These are phyloP conservation scores for Hyperopisus bebe DNA, from an alignment of 2,113 vertebrate species.

Conservation along the genomic window DNA sequence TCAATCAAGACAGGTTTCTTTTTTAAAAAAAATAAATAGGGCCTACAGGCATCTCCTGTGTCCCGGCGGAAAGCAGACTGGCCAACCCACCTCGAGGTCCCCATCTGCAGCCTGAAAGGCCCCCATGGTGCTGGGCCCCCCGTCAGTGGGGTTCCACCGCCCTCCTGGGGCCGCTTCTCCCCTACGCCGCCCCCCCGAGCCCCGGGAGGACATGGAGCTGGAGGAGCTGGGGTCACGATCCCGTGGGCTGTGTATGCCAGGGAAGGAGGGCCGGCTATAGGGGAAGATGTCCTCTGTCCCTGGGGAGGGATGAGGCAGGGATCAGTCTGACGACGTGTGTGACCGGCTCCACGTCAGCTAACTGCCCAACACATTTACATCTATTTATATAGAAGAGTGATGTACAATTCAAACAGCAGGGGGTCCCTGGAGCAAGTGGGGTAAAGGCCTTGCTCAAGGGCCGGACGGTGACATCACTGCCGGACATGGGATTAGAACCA, in stretches of 20 bases:
- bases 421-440: not conserved
- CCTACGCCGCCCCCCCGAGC: conserved; percentile 85
- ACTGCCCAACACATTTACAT: not conserved
- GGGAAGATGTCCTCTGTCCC: conserved; percentile 87
- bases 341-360: not conserved
- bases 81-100: conserved; percentile 76
- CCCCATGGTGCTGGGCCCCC: conserved; percentile 81
- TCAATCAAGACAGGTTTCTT: not conserved
- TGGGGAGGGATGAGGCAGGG: not conserved
- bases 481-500: not conserved
- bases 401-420: not conserved
- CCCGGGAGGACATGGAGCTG: conserved; percentile 94
- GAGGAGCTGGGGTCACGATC: conserved; percentile 86
- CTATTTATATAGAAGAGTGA: not conserved
- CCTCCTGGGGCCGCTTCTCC: conserved; percentile 66
- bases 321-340: not conserved
- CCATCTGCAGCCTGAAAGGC: conserved; percentile 84
- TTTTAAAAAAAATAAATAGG: not conserved
- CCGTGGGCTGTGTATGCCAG: conserved; percentile 82
- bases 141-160: conserved; percentile 74
- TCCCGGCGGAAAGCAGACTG: not conserved
- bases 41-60: not conserved
- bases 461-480: not conserved
- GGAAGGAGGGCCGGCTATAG: conserved; percentile 93
- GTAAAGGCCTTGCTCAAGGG: not conserved